Evolutionary conservation across 2,797 vertebrate genomes (phyloP).

Genomic region (Syndactyla subalaris): DNA sequence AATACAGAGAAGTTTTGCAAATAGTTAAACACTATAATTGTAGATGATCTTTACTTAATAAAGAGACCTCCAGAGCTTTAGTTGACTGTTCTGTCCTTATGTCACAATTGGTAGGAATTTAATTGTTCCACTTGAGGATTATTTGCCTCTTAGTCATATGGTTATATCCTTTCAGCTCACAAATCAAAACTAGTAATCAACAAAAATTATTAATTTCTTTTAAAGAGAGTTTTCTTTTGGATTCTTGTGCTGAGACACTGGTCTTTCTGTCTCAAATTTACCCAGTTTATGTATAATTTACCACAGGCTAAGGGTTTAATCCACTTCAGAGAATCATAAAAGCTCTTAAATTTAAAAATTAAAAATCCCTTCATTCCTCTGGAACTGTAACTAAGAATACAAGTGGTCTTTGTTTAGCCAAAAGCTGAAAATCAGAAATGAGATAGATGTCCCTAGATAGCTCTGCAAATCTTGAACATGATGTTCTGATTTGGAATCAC

Average conservation of each 20-base stretch:
- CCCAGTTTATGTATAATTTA: neutral
- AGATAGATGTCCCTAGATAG: neutral
- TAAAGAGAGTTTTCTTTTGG: conserved; percentile 22
- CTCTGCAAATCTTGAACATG: neutral
- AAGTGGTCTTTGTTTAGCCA: conserved; percentile 18
- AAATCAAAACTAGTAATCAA: conserved; percentile 52
- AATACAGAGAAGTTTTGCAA: conserved; percentile 15
- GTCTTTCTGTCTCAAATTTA: conserved; percentile 37
- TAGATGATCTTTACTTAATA: conserved; percentile 64
- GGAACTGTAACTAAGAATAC: neutral
- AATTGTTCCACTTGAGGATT: conserved; percentile 67
- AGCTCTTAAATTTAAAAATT: neutral
- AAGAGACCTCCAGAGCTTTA: conserved; percentile 44
- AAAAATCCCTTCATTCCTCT: neutral
- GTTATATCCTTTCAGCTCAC: conserved; percentile 40
- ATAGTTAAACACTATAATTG: conserved; percentile 19
- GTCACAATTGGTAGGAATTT: conserved; percentile 62
- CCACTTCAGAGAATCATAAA: conserved; percentile 25
- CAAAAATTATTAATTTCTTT: conserved; percentile 54
- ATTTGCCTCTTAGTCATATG: conserved; percentile 54
- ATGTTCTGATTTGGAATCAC: neutral
- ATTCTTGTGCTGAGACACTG: conserved; percentile 35
- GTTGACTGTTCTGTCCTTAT: conserved; percentile 41
- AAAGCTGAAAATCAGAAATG: conserved; percentile 23
- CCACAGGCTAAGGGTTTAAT: neutral